A percentile compares a stretch with the other conserved stretches of the same genome.
Conservation (phyloP, 2,113 vertebrate species). For the Pavo muticus region DNA sequence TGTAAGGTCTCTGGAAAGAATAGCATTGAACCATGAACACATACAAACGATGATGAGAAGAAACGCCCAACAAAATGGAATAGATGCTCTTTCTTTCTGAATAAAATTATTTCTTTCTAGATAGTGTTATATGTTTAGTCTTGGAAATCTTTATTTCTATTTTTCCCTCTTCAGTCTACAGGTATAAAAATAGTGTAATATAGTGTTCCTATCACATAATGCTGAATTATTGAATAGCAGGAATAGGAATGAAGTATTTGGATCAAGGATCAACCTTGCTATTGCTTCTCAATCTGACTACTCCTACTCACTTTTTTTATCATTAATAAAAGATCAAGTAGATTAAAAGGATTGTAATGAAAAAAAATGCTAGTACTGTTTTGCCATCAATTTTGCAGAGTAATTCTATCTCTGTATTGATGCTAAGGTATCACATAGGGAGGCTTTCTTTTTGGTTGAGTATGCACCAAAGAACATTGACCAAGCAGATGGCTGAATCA, state of each 20-base stretch:
- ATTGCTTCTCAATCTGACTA: neutral
- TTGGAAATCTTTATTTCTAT: neutral
- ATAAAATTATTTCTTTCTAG: neutral
- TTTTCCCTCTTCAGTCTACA: neutral
- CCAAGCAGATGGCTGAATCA: neutral
- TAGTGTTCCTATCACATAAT: neutral
- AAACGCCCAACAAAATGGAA: neutral
- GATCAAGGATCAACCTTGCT: neutral
- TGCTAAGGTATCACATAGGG: neutral
- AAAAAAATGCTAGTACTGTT: neutral
- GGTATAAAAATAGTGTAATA: neutral
- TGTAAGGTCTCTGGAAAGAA: neutral
- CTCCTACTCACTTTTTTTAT: slow-evolving; percentile 3
- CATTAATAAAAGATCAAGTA: slow-evolving; percentile 23
- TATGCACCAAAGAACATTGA: neutral
- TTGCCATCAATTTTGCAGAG: neutral
- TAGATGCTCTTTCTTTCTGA: neutral
- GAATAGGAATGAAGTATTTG: neutral
- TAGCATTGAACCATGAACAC: neutral
- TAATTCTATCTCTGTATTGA: neutral
- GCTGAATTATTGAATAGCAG: neutral
- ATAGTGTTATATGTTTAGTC: neutral
- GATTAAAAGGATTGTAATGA: neutral
- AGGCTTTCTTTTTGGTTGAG: slow-evolving; percentile 6
- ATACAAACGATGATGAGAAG: neutral